Conservation (phyloP, 2,797 vertebrate species). For the Spea hammondii region DNA sequence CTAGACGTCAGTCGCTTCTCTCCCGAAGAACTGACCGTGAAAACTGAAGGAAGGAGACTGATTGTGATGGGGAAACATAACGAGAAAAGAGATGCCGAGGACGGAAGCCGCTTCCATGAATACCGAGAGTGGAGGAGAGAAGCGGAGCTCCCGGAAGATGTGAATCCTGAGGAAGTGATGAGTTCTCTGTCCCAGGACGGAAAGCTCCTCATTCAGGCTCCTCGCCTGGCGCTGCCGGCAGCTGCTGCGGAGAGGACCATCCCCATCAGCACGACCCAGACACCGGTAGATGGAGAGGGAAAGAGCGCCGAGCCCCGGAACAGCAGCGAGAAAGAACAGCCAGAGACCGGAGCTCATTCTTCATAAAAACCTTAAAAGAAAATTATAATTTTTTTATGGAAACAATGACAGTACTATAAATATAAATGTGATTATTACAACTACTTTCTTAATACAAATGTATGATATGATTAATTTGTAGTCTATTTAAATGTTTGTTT, state of each 20-base stretch:
- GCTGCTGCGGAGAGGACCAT: background rate
- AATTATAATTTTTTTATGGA: too few species aligned
- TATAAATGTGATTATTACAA: too few species aligned
- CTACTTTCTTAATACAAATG: too few species aligned
- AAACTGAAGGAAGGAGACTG: slow-evolving; percentile 54
- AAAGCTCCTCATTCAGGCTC: slow-evolving; percentile 4
- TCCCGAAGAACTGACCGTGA: slow-evolving; percentile 5
- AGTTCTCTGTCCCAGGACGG: background rate
- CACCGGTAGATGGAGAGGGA: background rate
- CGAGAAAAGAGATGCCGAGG: slow-evolving; percentile 61
- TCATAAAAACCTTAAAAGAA: too few species aligned
- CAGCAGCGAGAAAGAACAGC: background rate
- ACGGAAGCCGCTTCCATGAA: slow-evolving; percentile 66
- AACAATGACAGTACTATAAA: too few species aligned
- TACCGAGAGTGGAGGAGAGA: slow-evolving; percentile 63
- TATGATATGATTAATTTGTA: too few species aligned
- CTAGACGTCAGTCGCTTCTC: background rate
- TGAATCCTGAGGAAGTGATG: slow-evolving; percentile 12
- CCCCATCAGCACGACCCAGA: too few species aligned
- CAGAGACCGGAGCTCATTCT: background rate
- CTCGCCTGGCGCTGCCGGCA: slow-evolving; percentile 8
- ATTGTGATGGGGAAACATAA: slow-evolving; percentile 66
- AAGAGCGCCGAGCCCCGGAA: background rate
- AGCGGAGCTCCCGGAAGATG: background rate
- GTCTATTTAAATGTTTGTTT: too few species aligned